Percentiles rank a stretch among this genome's conserved stretches.
These are phyloP conservation scores for Hydractinia echinata DNA, from an alignment of 30 jellyfish, hydroid and myxozoan genomes.

Conservation along the genomic window DNA sequence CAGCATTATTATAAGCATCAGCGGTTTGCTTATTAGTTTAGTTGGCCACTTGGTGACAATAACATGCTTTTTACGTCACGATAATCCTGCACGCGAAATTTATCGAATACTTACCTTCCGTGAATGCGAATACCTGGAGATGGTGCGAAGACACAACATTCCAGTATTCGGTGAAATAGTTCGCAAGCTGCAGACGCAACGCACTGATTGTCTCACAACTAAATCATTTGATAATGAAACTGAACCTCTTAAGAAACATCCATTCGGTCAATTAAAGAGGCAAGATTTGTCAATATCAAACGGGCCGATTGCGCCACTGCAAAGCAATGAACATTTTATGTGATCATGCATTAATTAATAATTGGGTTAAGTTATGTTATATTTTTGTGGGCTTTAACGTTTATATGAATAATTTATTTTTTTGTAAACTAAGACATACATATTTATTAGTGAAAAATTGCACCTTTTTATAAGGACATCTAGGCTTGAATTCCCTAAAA, in stretches of 20 bases:
- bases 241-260: not conserved
- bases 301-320: too few species aligned
- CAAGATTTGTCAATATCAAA: too few species aligned
- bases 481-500: too few species aligned
- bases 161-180: conserved; percentile 44
- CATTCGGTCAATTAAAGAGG: too few species aligned
- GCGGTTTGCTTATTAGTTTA: conserved; percentile 29
- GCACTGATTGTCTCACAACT: conserved; percentile 22
- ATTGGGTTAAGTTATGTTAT: too few species aligned
- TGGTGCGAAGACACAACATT: conserved; percentile 42
- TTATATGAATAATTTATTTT: too few species aligned
- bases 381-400: too few species aligned
- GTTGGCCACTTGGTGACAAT: conserved; percentile 42
- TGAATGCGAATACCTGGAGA: conserved; percentile 40
- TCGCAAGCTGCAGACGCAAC: conserved; percentile 21
- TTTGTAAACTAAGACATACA: too few species aligned
- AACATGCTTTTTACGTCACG: conserved; percentile 42
- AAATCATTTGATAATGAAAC: conserved; percentile 25
- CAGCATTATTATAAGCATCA: conserved; percentile 30
- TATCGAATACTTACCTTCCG: conserved; percentile 35
- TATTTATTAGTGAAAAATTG: too few species aligned
- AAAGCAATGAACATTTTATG: too few species aligned
- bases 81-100: conserved; percentile 38
- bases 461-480: too few species aligned
- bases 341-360: too few species aligned